These are phyloP conservation scores for Sarcophaga rosellei DNA, from an alignment of 2,888 invertebrate species.

Conservation along the genomic window DNA sequence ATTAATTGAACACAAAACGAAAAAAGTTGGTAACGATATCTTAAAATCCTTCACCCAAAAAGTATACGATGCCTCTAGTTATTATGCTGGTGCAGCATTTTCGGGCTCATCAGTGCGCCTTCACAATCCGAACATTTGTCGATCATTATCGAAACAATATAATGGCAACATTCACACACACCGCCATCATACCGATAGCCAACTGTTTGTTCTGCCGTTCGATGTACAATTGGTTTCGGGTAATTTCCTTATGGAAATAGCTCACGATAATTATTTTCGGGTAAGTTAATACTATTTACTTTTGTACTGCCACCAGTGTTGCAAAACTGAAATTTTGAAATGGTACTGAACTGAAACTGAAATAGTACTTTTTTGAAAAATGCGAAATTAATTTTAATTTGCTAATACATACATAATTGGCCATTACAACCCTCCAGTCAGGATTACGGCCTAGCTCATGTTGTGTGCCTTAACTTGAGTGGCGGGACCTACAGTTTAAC, in stretches of 20 bases:
- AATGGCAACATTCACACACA: conserved; percentile 62
- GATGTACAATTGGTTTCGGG: conserved; percentile 73
- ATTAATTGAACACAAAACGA: no score
- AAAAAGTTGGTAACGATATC: neutral
- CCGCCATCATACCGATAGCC: conserved; percentile 69
- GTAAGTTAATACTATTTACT: conserved; percentile 50
- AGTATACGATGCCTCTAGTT: conserved; percentile 87
- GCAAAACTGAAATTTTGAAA: no score
- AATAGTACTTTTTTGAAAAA: no score
- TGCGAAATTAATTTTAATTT: no score
- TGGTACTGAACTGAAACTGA: no score
- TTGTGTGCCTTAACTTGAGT: no score
- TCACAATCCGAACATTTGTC: conserved; percentile 80
- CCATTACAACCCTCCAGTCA: no score
- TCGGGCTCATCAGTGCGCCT: conserved; percentile 85
- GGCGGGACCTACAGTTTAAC: no score
- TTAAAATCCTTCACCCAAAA: neutral
- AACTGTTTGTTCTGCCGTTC: conserved; percentile 73
- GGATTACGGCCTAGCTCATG: no score
- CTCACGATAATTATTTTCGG: conserved; percentile 65
- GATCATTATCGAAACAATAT: conserved; percentile 71
- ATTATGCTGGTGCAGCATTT: conserved; percentile 88
- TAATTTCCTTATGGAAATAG: conserved; percentile 74
- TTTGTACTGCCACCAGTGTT: neutral
- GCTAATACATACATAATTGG: no score